Evolutionary conservation across 1,140 invertebrate species (phyloP), one percentile per base, ranked within the genome.

Genomic region (Neodiprion pinetum): DNA sequence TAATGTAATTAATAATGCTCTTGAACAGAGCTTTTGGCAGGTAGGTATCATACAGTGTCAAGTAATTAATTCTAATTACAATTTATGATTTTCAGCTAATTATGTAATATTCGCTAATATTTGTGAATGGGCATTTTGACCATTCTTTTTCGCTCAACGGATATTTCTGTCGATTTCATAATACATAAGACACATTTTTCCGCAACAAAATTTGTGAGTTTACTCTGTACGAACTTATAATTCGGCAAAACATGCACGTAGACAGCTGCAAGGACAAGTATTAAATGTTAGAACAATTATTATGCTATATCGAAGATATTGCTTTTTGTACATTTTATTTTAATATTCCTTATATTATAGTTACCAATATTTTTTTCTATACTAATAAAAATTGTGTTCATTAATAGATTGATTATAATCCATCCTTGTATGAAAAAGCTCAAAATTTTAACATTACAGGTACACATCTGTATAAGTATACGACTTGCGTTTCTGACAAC

Each of bases 131-230:
- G 28, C 28, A 40, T 40, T 40, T 40, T 40, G 28, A 40, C 28
- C 28, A 40, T 40, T 40, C 28, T 2, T 5, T 40, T 40, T 40
- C 5, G 28, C 28, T 40, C 28, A 40, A 4, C 28, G 28, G 28
- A 40, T 40, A 40, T 40, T 40, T n/a, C 53, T 40, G 28, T 61
- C 1, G n/a, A n/a, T 75, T 76, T 76, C 78, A 76, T 77, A 78
- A 75, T 79, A 75, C 73, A 68, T 80, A 82, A 82, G 80, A 82
- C 80, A 82, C 80, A 81, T 82, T 80, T 82, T 80, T 53, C 67
- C 69, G 75, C 21, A 66, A 65, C 12, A 67, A 48, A 67, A 1
- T 66, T 70, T 50, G 23, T 70, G 11, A 61, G 11, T 61, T 61
- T 9, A 61, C 9, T 61, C 53, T 61, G 5, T 61, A 61, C 11